Evolutionary conservation across 2,113 vertebrate species (phyloP), one percentile per base, ranked within the genome.

Genomic region (Oceanodroma tethys): DNA sequence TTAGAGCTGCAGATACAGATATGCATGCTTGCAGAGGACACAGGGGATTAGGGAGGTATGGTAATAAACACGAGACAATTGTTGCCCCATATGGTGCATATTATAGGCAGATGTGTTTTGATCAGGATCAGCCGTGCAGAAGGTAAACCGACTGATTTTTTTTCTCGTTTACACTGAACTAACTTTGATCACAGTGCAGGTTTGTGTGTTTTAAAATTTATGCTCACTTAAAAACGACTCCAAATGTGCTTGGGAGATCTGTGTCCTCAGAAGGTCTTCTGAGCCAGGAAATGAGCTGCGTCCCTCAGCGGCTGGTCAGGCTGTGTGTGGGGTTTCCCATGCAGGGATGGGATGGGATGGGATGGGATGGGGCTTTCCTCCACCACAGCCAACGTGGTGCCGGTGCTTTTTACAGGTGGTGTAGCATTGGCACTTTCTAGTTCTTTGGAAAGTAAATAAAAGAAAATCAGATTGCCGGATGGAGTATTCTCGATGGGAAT

Each of bases 331-430:
- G 34, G 17, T 9, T 68, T 65, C 15, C 53, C 43, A 5, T 9
- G 16, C 8, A n/a, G 65, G 55, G 23, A 7, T 43, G 48, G 9
- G 15, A 0, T 12, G 48, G 75, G 30, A 13, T 63, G 70, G 75
- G 30, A 13, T 63, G 70, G 38, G 66, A 29, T 73, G 70, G 26
- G 16, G 7, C 83, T 90, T 94, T 83, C 50, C 62, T 38, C n/a
- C 17, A 38, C 19, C 50, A 29, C 2, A 7, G 14, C 13, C 0
- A 0, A 11, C 0, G 0, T 26, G 30, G 15, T 66, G 36, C 13
- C 1, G 0, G 22, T 63, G 25, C 3, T 76, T 88, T 62, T 62
- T 73, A 40, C 45, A 70, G 56, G 56, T 76, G 15, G 8, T 38
- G 4, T 2, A 86, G 42, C 10, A 13, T 27, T 52, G 34, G 10